Percentiles rank a stretch among this genome's conserved stretches.
Conservation (phyloP, 2,888 invertebrate species). For the Dermolepida albohirtum region DNA sequence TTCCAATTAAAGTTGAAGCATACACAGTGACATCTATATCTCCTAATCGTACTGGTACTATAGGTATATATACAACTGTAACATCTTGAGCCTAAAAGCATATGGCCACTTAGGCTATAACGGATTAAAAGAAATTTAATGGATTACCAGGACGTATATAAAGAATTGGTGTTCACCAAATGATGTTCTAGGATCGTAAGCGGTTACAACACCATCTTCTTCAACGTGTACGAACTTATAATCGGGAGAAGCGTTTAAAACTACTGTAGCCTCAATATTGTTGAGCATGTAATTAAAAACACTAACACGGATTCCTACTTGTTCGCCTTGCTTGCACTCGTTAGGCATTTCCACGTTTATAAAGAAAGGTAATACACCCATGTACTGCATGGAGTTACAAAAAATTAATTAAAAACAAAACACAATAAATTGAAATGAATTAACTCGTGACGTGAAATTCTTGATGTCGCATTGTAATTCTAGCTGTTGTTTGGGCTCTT, state of each 20-base stretch:
- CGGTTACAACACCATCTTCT: conserved; percentile 85
- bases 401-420: conserved; percentile 5
- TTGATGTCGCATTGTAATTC: too few species aligned
- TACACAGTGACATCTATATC: conserved; percentile 81
- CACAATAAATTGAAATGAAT: too few species aligned
- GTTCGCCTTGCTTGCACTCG: conserved; percentile 88
- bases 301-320: conserved; percentile 90
- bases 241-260: conserved; percentile 84
- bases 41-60: conserved; percentile 85
- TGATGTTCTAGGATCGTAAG: conserved; percentile 91
- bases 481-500: too few species aligned
- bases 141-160: conserved; percentile 74
- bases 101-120: conserved; percentile 43
- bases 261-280: conserved; percentile 87
- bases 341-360: conserved; percentile 94
- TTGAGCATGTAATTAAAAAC: conserved; percentile 94
- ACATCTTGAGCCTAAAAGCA: conserved; percentile 75
- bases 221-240: conserved; percentile 95
- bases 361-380: conserved; percentile 92
- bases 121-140: background rate
- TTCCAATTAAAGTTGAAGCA: conserved; percentile 80
- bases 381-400: conserved; percentile 71
- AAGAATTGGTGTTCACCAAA: conserved; percentile 96
- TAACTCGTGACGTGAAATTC: too few species aligned
- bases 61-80: conserved; percentile 87